Evolutionary conservation across 2,113 vertebrate species (phyloP).

Genomic region (Gambusia affinis): DNA sequence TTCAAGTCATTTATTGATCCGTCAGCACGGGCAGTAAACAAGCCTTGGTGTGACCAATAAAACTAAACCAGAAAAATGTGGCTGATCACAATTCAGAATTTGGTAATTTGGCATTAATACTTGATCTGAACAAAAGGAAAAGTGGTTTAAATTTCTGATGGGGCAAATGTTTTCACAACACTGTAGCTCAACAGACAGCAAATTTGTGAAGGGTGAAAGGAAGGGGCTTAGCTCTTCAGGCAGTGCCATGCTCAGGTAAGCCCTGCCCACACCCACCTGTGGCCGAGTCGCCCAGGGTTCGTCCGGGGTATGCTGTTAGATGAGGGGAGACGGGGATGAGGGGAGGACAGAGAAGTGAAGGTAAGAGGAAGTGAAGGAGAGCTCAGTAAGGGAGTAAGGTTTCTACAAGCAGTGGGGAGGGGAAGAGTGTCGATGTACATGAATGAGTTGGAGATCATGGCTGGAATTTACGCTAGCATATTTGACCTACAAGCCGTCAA

Average conservation of each 20-base stretch:
- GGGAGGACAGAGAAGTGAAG: constrained; percentile 44
- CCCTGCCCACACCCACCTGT: constrained; percentile 89
- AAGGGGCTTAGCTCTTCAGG: constrained; percentile 70
- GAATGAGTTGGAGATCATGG: constrained; percentile 34
- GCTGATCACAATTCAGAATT: neutral
- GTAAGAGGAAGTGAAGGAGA: constrained; percentile 53
- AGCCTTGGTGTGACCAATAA: no score
- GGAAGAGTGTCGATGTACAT: constrained; percentile 41
- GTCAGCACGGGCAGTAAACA: no score
- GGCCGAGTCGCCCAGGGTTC: constrained; percentile 89
- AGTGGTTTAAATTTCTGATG: neutral
- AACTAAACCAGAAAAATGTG: no score
- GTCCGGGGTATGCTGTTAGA: constrained; percentile 93
- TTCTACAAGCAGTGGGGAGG: constrained; percentile 48
- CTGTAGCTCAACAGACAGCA: constrained; percentile 17
- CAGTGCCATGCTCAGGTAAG: constrained; percentile 81
- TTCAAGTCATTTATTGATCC: no score
- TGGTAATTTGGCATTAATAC: neutral
- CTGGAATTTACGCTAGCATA: constrained; percentile 37
- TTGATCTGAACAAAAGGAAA: neutral
- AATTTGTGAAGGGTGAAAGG: constrained; percentile 28
- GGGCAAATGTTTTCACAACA: neutral
- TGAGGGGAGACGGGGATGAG: constrained; percentile 68
- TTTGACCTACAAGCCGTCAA: constrained; percentile 64
- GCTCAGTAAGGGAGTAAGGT: constrained; percentile 57